Base-by-base conservation (phyloP, 2,113 vertebrate species). In the Camarhynchus parvulus region DNA sequence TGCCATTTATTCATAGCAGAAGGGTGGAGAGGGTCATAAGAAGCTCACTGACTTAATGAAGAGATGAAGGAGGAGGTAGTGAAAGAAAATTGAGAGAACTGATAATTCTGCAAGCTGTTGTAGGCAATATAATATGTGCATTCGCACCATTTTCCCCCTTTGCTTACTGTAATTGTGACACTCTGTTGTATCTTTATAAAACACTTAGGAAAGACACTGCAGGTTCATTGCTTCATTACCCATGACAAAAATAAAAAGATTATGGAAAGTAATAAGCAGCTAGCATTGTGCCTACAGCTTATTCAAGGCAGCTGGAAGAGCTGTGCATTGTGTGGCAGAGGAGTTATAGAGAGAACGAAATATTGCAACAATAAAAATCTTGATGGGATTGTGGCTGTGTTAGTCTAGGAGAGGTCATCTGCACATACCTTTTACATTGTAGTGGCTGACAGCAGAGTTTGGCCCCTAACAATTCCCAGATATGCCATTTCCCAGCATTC, bases 1-100 rank as follows among this genome's bases (percentile, higher is more conserved):
- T 92, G 87, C 66, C 52, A 81, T 81, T 92, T 93, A 91, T 88
- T 64, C 62, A 23, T 35, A 87, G 69, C 44, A 81, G 39, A 93
- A 30, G 25, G 31, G 19, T 90, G 37, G 52, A 77, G 72, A 90
- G 63, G 85, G 63, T 86, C 79, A 89, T 42, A 68, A 55, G 52
- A 63, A 75, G 12, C 76, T 70, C 62, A 33, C 47, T 90, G 78
- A 63, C 72, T 74, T 91, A 94, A 81, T 86, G 52, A 95, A 83
- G 84, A 90, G 68, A 64, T 56, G 35, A 62, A 83, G 15, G 21
- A 70, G 37, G 28, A 80, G 39, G 31, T 25, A 39, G 67, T 56
- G 70, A 79, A 78, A 86, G 47, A 41, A 82, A 87, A 74, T 25
- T 7, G 44, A 88, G 63, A 80, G 33, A 89, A 70, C 15, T 10